A percentile compares a stretch with the other conserved stretches of the same genome.
Evolutionary conservation across 2,797 vertebrate species (phyloP).

Genomic region (Microctenopoma lineatum): DNA sequence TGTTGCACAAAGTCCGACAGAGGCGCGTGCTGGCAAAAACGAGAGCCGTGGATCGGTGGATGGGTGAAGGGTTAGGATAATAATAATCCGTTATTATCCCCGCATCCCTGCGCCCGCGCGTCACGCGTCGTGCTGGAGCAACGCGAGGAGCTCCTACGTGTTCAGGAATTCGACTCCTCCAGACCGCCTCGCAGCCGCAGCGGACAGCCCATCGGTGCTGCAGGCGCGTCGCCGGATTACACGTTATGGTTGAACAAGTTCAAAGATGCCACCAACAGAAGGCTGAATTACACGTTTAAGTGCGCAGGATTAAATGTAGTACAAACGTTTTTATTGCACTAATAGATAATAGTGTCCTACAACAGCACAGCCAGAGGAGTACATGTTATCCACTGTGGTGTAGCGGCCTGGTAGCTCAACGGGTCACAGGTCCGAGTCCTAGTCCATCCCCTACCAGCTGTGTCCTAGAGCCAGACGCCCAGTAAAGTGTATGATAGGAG

Average conservation of each 20-base stretch:
- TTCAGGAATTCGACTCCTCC: slow-evolving; percentile 80
- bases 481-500: too few relatives aligned
- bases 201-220: slow-evolving; percentile 14
- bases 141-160: slow-evolving; percentile 74
- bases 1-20: background rate
- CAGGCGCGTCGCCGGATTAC: slow-evolving; percentile 4
- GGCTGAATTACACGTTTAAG: background rate
- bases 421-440: too few relatives aligned
- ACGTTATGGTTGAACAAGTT: too few relatives aligned
- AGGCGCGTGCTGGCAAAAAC: background rate
- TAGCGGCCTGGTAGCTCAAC: too few relatives aligned
- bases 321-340: too few relatives aligned
- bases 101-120: slow-evolving; percentile 56
- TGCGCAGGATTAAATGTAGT: background rate
- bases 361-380: background rate
- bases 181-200: slow-evolving; percentile 58
- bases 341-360: background rate
- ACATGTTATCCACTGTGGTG: too few relatives aligned
- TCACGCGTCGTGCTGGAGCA: slow-evolving; percentile 54
- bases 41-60: slow-evolving; percentile 3
- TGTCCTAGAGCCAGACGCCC: too few relatives aligned
- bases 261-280: too few relatives aligned
- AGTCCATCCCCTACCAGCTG: too few relatives aligned
- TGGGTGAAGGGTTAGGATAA: slow-evolving; percentile 36
- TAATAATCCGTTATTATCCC: slow-evolving; percentile 48